Conservation (phyloP, 2,797 vertebrate species). For the Ficedula albicollis region DNA sequence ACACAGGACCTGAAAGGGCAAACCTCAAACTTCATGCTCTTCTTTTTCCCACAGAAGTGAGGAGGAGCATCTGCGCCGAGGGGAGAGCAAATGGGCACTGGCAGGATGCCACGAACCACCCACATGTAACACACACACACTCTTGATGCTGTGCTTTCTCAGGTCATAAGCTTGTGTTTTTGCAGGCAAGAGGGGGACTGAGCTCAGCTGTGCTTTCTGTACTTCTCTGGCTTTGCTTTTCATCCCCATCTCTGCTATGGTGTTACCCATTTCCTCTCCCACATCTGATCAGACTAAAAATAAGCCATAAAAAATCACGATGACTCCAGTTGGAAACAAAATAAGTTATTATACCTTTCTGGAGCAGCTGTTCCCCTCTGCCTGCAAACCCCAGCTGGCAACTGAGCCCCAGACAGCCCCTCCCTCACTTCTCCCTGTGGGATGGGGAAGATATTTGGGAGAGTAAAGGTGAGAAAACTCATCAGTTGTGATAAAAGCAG, state of each 20-base stretch:
- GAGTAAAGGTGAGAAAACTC: neutral
- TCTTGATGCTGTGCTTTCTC: neutral
- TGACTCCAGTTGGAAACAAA: neutral
- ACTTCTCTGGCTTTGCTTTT: neutral
- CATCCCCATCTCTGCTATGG: neutral
- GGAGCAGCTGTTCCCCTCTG: neutral
- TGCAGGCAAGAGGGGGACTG: neutral
- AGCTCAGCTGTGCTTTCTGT: neutral
- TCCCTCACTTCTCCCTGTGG: neutral
- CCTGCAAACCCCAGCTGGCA: neutral
- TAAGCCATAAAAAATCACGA: neutral
- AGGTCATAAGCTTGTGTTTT: neutral
- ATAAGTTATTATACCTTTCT: neutral
- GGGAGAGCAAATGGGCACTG: neutral
- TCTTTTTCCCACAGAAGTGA: neutral
- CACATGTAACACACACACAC: neutral
- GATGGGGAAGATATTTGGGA: neutral
- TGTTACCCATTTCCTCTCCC: neutral
- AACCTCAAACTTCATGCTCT: neutral
- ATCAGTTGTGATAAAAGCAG: neutral
- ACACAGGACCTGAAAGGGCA: neutral
- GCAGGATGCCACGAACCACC: neutral
- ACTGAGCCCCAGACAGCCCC: neutral
- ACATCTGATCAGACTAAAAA: conserved; percentile 26
- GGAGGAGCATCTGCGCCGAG: fast-evolving